phyloP scores from a whole-genome alignment of 2,797 vertebrate species.

The Melopsittacus undulatus region DNA sequence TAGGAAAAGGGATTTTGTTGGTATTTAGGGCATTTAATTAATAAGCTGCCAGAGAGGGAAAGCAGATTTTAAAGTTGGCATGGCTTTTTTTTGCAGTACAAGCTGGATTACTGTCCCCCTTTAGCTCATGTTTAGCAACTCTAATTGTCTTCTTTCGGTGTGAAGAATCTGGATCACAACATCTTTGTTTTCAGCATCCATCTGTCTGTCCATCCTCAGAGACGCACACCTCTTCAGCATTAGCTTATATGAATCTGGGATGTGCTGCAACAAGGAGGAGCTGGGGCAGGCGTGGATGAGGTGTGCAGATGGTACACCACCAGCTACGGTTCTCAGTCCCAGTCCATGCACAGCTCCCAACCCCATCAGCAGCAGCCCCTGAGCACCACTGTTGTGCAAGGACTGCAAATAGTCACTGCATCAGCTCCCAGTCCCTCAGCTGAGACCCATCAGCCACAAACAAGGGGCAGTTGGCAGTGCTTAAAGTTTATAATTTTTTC shows the following conservation, averaged over 20 bases:
- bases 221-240: not conserved
- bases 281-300: not conserved
- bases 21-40: constrained; percentile 49
- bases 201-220: not conserved
- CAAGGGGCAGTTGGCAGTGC: constrained; percentile 21
- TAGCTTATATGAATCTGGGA: not conserved
- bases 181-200: not conserved
- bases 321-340: not conserved
- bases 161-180: not conserved
- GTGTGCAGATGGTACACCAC: not conserved
- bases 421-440: not conserved
- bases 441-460: constrained; percentile 26
- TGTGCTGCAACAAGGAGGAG: not conserved
- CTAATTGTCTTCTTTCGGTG: not conserved
- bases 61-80: constrained; percentile 34
- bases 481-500: constrained; percentile 54
- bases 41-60: constrained; percentile 25
- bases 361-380: not conserved
- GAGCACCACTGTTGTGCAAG: not conserved
- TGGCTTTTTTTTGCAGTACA: not conserved
- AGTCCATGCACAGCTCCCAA: too few species aligned
- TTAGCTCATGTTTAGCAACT: not conserved
- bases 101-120: constrained; percentile 4
- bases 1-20: constrained; percentile 38
- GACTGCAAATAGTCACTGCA: not conserved